phyloP scores from a whole-genome alignment of 2,888 invertebrate genomes.

The Ophioninae sp. region DNA sequence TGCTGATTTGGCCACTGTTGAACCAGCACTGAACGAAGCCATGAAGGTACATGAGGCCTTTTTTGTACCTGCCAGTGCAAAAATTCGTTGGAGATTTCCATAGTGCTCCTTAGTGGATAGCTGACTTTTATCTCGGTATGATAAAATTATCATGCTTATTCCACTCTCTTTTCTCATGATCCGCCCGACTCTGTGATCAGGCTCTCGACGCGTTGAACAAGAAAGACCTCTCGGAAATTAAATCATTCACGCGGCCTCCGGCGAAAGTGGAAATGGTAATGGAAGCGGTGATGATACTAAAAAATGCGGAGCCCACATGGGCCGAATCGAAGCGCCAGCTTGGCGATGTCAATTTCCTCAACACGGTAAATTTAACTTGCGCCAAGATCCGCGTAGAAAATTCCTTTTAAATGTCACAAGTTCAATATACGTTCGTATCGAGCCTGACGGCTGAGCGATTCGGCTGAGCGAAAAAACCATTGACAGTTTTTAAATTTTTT shows the following conservation, averaged over 20 bases:
- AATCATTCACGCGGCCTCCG: constrained; percentile 94
- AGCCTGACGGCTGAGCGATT: too few species aligned
- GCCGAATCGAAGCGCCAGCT: constrained; percentile 93
- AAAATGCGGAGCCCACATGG: constrained; percentile 92
- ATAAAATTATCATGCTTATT: too few species aligned
- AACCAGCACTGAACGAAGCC: constrained; percentile 94
- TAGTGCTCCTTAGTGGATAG: too few species aligned
- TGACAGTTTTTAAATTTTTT: too few species aligned
- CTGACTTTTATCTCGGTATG: too few species aligned
- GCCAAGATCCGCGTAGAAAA: too few species aligned
- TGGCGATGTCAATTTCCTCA: constrained; percentile 90
- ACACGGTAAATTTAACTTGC: constrained; percentile 79
- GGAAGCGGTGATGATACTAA: constrained; percentile 94
- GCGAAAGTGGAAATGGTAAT: constrained; percentile 93
- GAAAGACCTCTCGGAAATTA: constrained; percentile 94
- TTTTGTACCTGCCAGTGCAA: too few species aligned
- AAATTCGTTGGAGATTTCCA: too few species aligned
- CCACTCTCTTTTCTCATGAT: not conserved
- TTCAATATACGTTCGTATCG: too few species aligned
- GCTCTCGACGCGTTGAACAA: constrained; percentile 92
- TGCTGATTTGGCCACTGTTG: constrained; percentile 91
- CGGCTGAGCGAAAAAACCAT: too few species aligned
- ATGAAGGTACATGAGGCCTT: constrained; percentile 82
- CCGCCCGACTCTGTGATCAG: constrained; percentile 71
- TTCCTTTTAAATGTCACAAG: too few species aligned